These are phyloP conservation scores for Plagodis dolabraria DNA, from an alignment of 2,888 invertebrate species.

Conservation along the genomic window DNA sequence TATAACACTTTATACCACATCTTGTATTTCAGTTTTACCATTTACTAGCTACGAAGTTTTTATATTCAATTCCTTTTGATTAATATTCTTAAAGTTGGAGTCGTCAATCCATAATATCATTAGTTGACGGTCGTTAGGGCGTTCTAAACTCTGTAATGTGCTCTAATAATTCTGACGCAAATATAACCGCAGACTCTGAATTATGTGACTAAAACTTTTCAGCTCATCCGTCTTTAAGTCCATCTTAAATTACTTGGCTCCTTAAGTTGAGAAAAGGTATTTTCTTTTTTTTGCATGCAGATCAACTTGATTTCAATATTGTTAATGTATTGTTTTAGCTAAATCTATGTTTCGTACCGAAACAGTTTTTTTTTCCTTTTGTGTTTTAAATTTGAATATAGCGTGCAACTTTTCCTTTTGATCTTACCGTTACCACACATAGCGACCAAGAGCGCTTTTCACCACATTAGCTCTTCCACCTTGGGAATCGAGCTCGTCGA, in stretches of 20 bases:
- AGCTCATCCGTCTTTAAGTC: constrained; percentile 19
- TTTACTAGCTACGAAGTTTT: constrained; percentile 17
- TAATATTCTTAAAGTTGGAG: constrained; percentile 10
- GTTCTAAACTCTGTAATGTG: constrained; percentile 21
- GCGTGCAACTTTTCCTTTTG: too few relatives aligned
- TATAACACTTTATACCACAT: too few relatives aligned
- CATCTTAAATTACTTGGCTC: constrained; percentile 13
- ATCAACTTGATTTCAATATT: not conserved
- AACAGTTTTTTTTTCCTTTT: too few relatives aligned
- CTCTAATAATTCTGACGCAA: constrained; percentile 18
- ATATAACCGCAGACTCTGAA: constrained; percentile 19
- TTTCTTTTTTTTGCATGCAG: not conserved
- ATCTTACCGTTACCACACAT: too few relatives aligned
- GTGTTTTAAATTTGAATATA: too few relatives aligned
- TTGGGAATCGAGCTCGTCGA: too few relatives aligned
- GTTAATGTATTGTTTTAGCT: too few relatives aligned
- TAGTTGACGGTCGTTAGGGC: constrained; percentile 16
- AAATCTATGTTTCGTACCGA: too few relatives aligned
- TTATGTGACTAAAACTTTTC: constrained; percentile 22
- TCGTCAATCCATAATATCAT: constrained; percentile 17
- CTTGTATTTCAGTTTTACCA: too few relatives aligned
- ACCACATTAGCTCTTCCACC: too few relatives aligned
- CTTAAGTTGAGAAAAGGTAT: not conserved
- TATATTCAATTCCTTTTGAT: constrained; percentile 21
- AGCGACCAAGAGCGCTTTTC: too few relatives aligned